A percentile compares a stretch with the other conserved stretches of the same genome.
phyloP scores from a whole-genome alignment of 2,113 vertebrate species.

The Nymphicus hollandicus region DNA sequence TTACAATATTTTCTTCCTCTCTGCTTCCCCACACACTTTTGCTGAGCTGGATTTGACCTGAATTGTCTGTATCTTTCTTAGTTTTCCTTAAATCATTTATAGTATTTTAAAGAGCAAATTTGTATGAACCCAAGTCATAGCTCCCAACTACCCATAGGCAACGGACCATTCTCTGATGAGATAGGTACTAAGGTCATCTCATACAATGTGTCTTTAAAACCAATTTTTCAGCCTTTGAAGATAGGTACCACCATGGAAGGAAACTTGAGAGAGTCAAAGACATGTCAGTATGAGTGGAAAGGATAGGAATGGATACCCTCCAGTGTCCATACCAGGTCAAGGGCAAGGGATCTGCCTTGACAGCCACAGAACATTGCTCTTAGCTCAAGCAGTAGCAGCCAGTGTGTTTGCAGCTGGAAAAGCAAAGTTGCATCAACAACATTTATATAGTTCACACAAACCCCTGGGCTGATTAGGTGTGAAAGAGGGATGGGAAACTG shows the following conservation, averaged over 20 bases:
- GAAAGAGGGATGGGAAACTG: neutral
- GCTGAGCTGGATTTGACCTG: neutral
- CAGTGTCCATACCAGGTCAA: neutral
- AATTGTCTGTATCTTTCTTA: accelerated
- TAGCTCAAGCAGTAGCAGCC: neutral
- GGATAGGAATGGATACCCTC: neutral
- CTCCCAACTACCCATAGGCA: neutral
- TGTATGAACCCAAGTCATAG: neutral
- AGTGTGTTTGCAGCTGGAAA: neutral
- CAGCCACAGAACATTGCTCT: neutral
- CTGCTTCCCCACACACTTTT: neutral
- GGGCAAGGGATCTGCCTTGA: neutral
- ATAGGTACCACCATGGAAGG: neutral
- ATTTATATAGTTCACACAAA: neutral
- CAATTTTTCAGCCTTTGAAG: neutral
- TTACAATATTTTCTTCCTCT: neutral
- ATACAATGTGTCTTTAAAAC: neutral
- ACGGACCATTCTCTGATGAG: neutral
- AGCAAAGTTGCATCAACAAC: conserved; percentile 4
- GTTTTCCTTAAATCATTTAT: neutral
- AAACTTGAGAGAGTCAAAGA: neutral
- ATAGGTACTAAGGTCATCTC: neutral
- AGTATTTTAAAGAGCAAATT: neutral
- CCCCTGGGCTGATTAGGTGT: neutral
- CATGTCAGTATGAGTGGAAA: neutral